Conservation (phyloP, 37 sponge, comb jelly and placozoan species). For the Aplysina aerophoba region DNA sequence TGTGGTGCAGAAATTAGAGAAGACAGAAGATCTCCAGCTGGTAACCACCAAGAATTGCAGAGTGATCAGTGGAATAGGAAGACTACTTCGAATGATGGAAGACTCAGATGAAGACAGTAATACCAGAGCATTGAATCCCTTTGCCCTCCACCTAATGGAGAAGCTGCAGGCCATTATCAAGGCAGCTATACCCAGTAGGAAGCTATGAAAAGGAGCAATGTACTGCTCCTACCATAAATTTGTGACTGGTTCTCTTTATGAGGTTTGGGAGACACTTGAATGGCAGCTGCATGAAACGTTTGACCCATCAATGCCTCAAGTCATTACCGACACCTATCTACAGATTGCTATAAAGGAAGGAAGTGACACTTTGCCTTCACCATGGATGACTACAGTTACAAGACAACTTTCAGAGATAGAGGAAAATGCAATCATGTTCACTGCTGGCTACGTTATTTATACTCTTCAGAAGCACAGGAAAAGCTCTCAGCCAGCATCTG, state of each 20-base stretch:
- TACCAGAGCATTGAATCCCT: background rate
- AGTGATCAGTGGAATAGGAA: background rate
- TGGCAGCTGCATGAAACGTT: background rate
- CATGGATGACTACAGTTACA: background rate
- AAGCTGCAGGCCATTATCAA: background rate
- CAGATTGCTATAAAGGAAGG: background rate
- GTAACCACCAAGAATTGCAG: background rate
- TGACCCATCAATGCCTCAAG: background rate
- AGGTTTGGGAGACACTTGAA: background rate
- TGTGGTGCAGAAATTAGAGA: background rate
- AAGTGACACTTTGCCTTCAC: background rate
- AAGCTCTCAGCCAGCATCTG: background rate
- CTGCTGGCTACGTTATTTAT: conserved; percentile 19
- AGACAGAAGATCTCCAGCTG: conserved; percentile 5
- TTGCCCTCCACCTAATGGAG: background rate
- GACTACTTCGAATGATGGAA: background rate
- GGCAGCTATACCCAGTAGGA: background rate
- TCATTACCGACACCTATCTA: conserved; percentile 1
- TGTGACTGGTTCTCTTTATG: background rate
- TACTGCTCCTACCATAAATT: background rate
- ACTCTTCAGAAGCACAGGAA: background rate
- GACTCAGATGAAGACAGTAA: background rate
- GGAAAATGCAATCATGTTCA: conserved; percentile 14
- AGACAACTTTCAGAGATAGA: conserved; percentile 14
- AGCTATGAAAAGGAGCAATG: background rate